phyloP scores from a whole-genome alignment of 2,113 vertebrate species.

The Eclectus roratus region DNA sequence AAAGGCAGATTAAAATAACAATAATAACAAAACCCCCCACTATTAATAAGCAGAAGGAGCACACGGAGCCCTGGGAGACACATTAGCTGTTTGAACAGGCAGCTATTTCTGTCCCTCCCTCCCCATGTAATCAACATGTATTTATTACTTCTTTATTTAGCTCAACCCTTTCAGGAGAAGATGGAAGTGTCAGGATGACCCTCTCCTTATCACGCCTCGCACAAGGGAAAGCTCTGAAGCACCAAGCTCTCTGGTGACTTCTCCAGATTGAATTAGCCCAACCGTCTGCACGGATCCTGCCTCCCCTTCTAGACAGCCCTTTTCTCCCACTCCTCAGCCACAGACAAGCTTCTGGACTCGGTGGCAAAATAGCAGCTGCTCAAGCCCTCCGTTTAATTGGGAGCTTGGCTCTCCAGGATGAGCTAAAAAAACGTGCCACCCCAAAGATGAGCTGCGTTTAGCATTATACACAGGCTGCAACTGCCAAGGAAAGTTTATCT shows the following conservation, averaged over 20 bases:
- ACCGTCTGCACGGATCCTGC: constrained; percentile 64
- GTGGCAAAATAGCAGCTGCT: constrained; percentile 69
- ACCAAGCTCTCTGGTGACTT: constrained; percentile 68
- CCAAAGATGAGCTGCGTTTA: constrained; percentile 72
- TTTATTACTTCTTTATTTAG: constrained; percentile 56
- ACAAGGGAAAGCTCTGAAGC: constrained; percentile 69
- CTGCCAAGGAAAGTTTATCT: constrained; percentile 78
- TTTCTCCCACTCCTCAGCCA: constrained; percentile 24
- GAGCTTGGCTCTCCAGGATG: constrained; percentile 68
- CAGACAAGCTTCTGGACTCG: constrained; percentile 65
- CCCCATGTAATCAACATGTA: background rate
- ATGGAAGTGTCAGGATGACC: constrained; percentile 65
- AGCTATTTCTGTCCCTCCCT: constrained; percentile 30
- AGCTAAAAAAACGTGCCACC: constrained; percentile 58
- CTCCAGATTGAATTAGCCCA: constrained; percentile 76
- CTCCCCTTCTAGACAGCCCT: constrained; percentile 12
- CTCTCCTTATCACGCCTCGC: constrained; percentile 59
- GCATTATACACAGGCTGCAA: constrained; percentile 69
- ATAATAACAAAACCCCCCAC: background rate
- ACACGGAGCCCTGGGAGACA: background rate
- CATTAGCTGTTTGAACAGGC: constrained; percentile 13
- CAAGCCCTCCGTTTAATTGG: constrained; percentile 49
- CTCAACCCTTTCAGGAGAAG: constrained; percentile 56
- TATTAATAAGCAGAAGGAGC: constrained; percentile 28
- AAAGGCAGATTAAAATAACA: background rate